Percentiles rank a stretch among this genome's conserved stretches.
Evolutionary conservation across 1,140 invertebrate species (phyloP).

Genomic region (Drosophila nebulosa): DNA sequence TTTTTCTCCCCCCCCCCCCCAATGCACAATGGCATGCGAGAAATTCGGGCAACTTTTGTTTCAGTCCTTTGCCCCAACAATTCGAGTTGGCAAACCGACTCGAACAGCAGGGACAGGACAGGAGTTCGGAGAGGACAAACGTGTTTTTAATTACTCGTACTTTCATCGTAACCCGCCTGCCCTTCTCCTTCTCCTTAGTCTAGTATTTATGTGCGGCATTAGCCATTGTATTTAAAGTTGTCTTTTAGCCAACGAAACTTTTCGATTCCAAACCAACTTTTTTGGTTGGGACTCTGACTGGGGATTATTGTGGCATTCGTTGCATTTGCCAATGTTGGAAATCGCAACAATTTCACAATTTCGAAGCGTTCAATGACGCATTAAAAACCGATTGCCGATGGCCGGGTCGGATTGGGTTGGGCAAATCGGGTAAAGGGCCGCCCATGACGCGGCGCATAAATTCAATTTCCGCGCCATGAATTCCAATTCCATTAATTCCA

Average conservation of each 20-base stretch:
- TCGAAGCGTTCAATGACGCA: conserved; percentile 77
- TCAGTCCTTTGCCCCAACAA: conserved; percentile 17
- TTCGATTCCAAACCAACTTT: background rate
- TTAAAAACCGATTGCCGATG: conserved; percentile 71
- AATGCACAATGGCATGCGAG: conserved; percentile 57
- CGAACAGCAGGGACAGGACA: conserved; percentile 15
- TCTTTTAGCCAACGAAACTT: conserved; percentile 8
- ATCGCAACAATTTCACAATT: conserved; percentile 73
- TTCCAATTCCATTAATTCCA: conserved; percentile 81
- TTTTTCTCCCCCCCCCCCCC: conserved; percentile 73
- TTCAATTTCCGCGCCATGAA: conserved; percentile 80
- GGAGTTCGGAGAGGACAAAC: conserved; percentile 52
- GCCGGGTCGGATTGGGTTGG: background rate
- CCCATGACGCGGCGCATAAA: conserved; percentile 61
- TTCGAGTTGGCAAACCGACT: conserved; percentile 2
- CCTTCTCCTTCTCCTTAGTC: background rate
- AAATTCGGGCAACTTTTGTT: conserved; percentile 59
- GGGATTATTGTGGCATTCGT: conserved; percentile 2
- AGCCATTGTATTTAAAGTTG: conserved; percentile 14
- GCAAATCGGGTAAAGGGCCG: conserved; percentile 26
- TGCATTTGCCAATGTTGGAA: conserved; percentile 44
- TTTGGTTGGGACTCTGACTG: background rate
- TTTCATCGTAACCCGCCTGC: conserved; percentile 21
- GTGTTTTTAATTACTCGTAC: conserved; percentile 76
- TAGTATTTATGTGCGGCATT: conserved; percentile 36